Conservation (phyloP, 2,113 vertebrate genomes). For the Sebastes fasciatus region DNA sequence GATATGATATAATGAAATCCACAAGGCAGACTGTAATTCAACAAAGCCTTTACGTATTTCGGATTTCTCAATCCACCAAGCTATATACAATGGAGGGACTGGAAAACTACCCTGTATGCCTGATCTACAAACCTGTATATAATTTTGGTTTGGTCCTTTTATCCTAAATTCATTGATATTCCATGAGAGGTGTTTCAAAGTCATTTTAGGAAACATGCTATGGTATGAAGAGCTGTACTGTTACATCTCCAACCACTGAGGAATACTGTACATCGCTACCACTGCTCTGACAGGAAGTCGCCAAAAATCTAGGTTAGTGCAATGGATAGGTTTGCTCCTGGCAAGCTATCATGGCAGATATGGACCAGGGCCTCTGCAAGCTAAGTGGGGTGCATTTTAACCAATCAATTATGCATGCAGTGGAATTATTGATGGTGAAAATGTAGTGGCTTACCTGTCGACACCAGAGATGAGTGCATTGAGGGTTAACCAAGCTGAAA, state of each 20-base stretch:
- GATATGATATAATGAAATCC: slow-evolving; percentile 63
- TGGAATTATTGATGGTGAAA: slow-evolving; percentile 82
- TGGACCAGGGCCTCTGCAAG: slow-evolving; percentile 57
- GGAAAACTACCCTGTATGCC: background rate
- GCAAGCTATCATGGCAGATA: slow-evolving; percentile 75
- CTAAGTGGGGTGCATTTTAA: slow-evolving; percentile 78
- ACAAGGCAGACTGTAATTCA: slow-evolving; percentile 41
- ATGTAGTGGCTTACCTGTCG: slow-evolving; percentile 74
- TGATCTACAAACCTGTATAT: background rate
- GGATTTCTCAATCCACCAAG: slow-evolving; percentile 25
- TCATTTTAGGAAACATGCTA: background rate
- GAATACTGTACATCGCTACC: slow-evolving; percentile 12
- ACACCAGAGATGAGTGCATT: slow-evolving; percentile 65
- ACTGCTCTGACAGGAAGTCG: slow-evolving; percentile 42
- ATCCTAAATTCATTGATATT: background rate
- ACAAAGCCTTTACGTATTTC: slow-evolving; percentile 43
- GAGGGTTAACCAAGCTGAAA: slow-evolving; percentile 69
- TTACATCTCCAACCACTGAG: slow-evolving; percentile 32
- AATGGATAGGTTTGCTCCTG: slow-evolving; percentile 73
- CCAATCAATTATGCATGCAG: slow-evolving; percentile 75
- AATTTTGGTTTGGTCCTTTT: background rate
- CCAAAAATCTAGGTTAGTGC: slow-evolving; percentile 55
- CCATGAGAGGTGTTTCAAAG: background rate
- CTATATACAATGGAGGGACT: background rate
- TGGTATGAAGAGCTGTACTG: background rate